Base-by-base conservation (phyloP, 2,797 vertebrate genomes). In the Macroramphosus scolopax region DNA sequence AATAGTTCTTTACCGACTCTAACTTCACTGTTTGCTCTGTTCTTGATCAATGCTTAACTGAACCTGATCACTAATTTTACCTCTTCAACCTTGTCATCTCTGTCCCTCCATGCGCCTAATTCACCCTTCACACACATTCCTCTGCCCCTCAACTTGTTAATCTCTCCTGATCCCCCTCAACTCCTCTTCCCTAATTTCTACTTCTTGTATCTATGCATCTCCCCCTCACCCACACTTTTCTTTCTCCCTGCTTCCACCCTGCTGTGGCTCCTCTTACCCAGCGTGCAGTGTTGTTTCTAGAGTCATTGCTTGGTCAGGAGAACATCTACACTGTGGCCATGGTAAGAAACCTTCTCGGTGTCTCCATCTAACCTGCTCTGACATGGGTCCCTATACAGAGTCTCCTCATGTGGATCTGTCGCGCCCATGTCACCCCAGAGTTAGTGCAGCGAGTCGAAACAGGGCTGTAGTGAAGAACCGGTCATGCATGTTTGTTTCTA, bases 211-310 rank as follows among this genome's bases (percentile, higher is more conserved):
- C n/a, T n/a, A n/a, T n/a, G n/a, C n/a, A n/a, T n/a, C n/a, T 25
- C 29, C 46, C 36, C 20, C 20, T 45, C 22, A 24, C 41, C n/a
- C 32, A 11, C 15, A 17, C 42, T 25, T 14, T 12, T 28, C 51
- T 32, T 22, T 36, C n/a, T 57, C 55, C 54, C 48, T 72, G n/a
- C n/a, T n/a, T n/a, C n/a, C 62, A 48, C 41, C 31, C 59, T 37
- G 34, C 63, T 47, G 57, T 59, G 50, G 31, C 67, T 30, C 67
- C 55, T 68, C 52, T 69, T 58, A 61, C 72, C 62, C 77, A 91
- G 89, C 83, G 86, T 80, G 82, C 84, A 48, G 74, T 86, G 63
- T 84, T 83, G 75, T 88, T 64, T 85, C 87, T 91, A 80, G 87
- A 88, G 61, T 85, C 87, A 68, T 22, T 86, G 67, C 75, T 90